phyloP scores from a whole-genome alignment of 2,113 vertebrate species.

The Synodontis membranacea region DNA sequence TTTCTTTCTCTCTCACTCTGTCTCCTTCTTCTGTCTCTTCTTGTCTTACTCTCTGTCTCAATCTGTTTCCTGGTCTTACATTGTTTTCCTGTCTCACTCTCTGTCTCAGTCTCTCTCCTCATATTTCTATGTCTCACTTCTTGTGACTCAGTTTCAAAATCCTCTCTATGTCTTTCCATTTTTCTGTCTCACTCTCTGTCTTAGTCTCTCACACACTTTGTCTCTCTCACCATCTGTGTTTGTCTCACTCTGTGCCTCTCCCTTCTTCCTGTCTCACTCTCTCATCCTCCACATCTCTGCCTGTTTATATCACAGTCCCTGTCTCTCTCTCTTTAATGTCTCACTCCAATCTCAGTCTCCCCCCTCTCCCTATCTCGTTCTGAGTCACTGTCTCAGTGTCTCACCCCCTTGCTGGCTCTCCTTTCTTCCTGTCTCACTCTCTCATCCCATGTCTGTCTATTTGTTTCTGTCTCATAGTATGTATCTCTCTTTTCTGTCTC shows the following conservation, averaged over 20 bases:
- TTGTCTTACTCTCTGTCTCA: background rate
- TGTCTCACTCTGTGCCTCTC: background rate
- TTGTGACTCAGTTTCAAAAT: background rate
- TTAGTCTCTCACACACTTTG: background rate
- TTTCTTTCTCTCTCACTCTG: background rate
- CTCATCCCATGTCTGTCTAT: too few relatives aligned
- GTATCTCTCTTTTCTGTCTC: too few relatives aligned
- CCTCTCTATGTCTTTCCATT: too few relatives aligned
- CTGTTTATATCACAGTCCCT: too few relatives aligned
- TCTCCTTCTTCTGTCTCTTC: background rate
- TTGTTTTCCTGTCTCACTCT: background rate
- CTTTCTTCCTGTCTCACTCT: too few relatives aligned
- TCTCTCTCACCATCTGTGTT: background rate
- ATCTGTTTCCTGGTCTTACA: background rate
- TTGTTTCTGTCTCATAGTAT: too few relatives aligned
- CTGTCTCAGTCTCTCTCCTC: background rate
- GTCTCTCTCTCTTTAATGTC: too few relatives aligned
- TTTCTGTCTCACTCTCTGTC: background rate
- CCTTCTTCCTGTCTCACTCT: background rate
- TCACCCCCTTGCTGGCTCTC: background rate
- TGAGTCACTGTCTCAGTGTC: background rate
- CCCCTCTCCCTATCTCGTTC: too few relatives aligned
- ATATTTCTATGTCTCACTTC: background rate
- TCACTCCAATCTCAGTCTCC: too few relatives aligned
- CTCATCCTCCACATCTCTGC: too few relatives aligned